phyloP scores from a whole-genome alignment of 2,113 vertebrate genomes.

The Rhineura floridana region DNA sequence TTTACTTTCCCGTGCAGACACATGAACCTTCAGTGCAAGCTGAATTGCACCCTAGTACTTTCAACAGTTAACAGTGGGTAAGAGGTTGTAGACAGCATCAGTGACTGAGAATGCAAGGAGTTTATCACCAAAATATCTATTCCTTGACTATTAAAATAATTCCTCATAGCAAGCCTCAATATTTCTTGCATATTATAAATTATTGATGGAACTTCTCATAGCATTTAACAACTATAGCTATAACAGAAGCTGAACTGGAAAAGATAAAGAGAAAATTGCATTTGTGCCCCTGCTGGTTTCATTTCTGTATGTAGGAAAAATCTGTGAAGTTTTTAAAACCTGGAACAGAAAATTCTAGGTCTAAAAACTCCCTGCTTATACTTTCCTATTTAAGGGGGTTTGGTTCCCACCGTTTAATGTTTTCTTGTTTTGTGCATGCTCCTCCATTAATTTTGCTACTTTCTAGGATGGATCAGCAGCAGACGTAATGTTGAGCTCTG shows the following conservation, averaged over 20 bases:
- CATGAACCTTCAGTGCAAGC: no score
- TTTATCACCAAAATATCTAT: neutral
- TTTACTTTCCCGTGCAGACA: no score
- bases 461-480: neutral
- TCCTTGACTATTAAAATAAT: neutral
- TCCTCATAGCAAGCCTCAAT: neutral
- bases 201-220: neutral
- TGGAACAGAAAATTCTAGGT: neutral
- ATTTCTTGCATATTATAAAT: neutral
- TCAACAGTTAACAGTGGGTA: fast-evolving
- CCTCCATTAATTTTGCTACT: neutral
- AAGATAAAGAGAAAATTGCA: neutral
- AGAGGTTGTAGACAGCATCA: fast-evolving
- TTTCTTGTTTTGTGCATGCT: neutral
- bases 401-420: neutral
- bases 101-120: fast-evolving
- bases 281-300: neutral
- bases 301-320: neutral
- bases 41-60: no score
- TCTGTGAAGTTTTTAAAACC: neutral
- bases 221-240: neutral
- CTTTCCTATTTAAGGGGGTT: neutral
- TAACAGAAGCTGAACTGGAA: neutral
- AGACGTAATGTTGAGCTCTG: neutral
- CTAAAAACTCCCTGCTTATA: no score